Evolutionary conservation across 2,797 vertebrate genomes (phyloP).

Genomic region (Enteromius fasciolatus): DNA sequence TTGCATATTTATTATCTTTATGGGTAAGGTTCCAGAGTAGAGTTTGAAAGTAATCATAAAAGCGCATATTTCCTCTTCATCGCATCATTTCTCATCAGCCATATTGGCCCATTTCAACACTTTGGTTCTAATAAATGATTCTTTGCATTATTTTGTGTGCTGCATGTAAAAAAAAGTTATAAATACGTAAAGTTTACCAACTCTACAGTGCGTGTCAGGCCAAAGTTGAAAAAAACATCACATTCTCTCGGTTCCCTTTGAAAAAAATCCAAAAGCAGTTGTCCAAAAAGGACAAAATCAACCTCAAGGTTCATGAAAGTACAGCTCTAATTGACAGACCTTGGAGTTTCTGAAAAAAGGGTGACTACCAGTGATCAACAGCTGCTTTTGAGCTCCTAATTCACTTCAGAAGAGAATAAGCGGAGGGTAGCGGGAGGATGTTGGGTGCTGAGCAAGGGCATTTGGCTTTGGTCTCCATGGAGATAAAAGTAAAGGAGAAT

Average conservation of each 20-base stretch:
- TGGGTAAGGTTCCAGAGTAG: conserved; percentile 78
- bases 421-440: conserved; percentile 11
- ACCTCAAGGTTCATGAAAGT: conserved; percentile 3
- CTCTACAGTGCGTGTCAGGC: not conserved
- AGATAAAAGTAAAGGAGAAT: conserved; percentile 60
- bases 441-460: conserved; percentile 62
- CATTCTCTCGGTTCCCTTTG: not conserved
- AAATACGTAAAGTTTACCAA: conserved; percentile 26
- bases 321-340: conserved; percentile 1
- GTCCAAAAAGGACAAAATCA: not conserved
- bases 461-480: conserved; percentile 68
- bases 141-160: conserved; percentile 20
- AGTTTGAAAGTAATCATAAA: conserved; percentile 78
- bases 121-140: conserved; percentile 43
- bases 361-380: conserved; percentile 22
- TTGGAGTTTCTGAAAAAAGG: conserved; percentile 16
- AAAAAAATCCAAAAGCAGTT: not conserved
- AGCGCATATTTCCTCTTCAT: conserved; percentile 75
- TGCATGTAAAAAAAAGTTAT: conserved; percentile 35
- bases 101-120: conserved; percentile 49
- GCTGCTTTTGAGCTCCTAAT: conserved; percentile 20
- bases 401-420: conserved; percentile 21
- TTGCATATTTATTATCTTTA: conserved; percentile 84
- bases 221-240: conserved; percentile 5
- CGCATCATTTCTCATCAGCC: conserved; percentile 65